Evolutionary conservation across 2,113 vertebrate genomes (phyloP), one percentile per base, ranked within the genome.

Genomic region (Thermophis baileyi): DNA sequence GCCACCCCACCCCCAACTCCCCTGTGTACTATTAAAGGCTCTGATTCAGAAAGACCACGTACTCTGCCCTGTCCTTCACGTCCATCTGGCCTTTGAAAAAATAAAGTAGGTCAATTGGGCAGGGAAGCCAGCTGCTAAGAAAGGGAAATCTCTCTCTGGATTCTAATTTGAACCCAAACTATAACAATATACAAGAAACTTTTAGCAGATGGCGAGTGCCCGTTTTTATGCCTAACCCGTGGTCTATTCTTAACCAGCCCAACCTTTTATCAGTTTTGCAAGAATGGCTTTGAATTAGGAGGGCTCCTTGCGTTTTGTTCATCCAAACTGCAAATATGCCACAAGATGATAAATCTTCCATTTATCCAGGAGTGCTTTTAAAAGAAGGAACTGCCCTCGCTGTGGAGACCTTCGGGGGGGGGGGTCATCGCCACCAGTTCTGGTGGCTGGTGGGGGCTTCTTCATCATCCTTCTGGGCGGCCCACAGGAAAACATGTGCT

Each of bases 41-140:
- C 47, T 27, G 47, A 69, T 93, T 92, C 8, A 0, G 22, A 89
- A 94, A 87, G 20, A 0, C 49, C 87, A 91, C 92, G 30, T 46
- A 40, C 63, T 1, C 7, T 44, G 93, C 6, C 89, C 53, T 63
- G 93, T 95, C 89, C 94, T 93, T 94, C 89, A 92, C 92, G 85
- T 95, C 94, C 89, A 81, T 49, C 92, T 92, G 90, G 92, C 93
- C 88, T 90, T 93, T 46, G 22, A 95, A 88, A 96, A 91, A 92
- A 96, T 97, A 95, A 97, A 97, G 89, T 95, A 81, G 93, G 94
- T 96, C 96, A 97, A 92, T 95, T 94, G 94, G 91, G 35, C 57
- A 92, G 91, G 55, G 86, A 57, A 89, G 57, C 11, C 69, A 74
- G 81, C 81, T 51, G 49, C 88, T 69, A 60, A 94, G 81, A 49